Conservation (phyloP, 2,113 vertebrate genomes). For the Capra hircus region DNA sequence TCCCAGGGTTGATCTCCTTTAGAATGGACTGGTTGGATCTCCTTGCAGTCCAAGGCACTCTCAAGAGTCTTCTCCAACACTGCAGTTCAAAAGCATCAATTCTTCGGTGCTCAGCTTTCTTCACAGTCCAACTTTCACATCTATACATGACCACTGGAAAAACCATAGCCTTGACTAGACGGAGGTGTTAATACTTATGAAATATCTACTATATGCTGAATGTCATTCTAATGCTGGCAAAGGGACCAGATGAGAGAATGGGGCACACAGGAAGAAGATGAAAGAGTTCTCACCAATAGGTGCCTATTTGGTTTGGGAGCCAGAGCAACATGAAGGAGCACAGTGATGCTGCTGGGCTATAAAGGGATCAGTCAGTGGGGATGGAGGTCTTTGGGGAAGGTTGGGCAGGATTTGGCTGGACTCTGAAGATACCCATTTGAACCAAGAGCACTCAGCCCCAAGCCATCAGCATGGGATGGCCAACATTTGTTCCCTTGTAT, state of each 20-base stretch:
- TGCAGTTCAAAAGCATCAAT: no score
- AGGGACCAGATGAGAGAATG: background rate
- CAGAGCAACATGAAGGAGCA: background rate
- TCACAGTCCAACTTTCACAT: no score
- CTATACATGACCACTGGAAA: no score
- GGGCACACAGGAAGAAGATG: background rate
- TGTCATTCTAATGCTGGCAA: background rate
- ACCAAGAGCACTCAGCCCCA: background rate
- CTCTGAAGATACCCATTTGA: background rate
- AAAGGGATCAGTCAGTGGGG: background rate
- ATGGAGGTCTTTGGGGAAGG: background rate
- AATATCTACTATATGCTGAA: background rate
- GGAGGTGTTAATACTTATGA: background rate
- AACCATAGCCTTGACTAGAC: no score
- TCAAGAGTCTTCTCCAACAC: no score
- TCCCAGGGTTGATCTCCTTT: no score
- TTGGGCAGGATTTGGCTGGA: background rate
- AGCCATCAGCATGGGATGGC: background rate
- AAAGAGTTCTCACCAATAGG: background rate
- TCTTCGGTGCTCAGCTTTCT: no score
- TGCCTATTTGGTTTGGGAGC: background rate
- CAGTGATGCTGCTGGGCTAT: background rate
- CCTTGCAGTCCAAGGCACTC: no score
- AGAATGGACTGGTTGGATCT: no score
- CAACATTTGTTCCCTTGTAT: background rate